Conservation (phyloP, 2,797 vertebrate genomes). For the Neoniphon sammara region DNA sequence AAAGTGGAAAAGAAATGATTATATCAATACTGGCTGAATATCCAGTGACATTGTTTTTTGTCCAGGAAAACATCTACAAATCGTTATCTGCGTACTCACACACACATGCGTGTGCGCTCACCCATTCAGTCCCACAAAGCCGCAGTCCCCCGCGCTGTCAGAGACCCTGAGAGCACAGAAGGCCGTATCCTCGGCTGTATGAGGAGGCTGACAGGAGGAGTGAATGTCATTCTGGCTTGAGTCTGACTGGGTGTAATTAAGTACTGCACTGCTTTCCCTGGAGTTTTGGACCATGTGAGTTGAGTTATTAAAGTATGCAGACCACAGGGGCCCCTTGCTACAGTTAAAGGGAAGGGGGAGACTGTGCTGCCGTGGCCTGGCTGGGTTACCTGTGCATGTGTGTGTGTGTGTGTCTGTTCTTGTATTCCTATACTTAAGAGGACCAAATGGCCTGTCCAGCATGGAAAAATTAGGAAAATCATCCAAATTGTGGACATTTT, state of each 20-base stretch:
- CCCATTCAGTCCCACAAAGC: background rate
- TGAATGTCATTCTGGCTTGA: conserved; percentile 67
- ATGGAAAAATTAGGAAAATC: no score
- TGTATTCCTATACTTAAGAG: conserved; percentile 20
- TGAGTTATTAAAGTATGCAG: conserved; percentile 81
- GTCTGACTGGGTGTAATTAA: conserved; percentile 74
- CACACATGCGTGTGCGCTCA: background rate
- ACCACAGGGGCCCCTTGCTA: conserved; percentile 70
- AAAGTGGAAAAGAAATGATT: no score
- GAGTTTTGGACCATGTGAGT: conserved; percentile 78
- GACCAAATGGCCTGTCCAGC: background rate
- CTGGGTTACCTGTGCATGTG: conserved; percentile 64
- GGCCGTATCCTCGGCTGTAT: conserved; percentile 9
- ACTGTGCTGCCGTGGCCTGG: conserved; percentile 34
- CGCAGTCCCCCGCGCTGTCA: background rate
- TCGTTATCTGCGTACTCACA: conserved; percentile 2
- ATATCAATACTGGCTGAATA: no score
- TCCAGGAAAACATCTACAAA: background rate
- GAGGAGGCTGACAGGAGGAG: conserved; percentile 48
- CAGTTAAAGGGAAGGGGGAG: conserved; percentile 45
- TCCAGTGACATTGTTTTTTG: no score
- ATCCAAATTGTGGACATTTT: background rate
- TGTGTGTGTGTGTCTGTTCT: conserved; percentile 24
- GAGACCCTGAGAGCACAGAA: conserved; percentile 32
- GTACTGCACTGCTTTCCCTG: conserved; percentile 64